Base-by-base conservation (phyloP, 2,797 vertebrate genomes). In the Orientallactaga sibirica region DNA sequence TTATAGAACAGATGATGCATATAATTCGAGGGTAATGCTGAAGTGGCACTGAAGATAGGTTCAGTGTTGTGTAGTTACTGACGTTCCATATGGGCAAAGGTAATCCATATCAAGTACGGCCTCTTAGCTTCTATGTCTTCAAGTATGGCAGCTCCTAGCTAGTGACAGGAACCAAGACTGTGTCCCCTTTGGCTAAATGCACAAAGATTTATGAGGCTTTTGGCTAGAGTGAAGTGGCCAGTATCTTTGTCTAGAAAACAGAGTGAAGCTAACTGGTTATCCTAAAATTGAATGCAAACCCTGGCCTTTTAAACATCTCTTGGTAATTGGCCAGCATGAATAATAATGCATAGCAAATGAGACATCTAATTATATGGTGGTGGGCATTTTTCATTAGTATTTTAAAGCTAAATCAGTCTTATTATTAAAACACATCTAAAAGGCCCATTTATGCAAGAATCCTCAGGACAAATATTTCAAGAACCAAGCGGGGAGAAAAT, bases 121-220 rank as follows among this genome's bases (percentile, higher is more conserved):
- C 64, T 82, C 81, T 66, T 79, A 85, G 66, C 29, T 78, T 82
- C 37, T 76, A 24, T 88, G 33, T 90, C 41, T 67, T 27, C 20
- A 78, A 76, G 67, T 11, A 48, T 64, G 64, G 4, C 62, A 25
- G 37, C 8, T 62, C 41, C 90, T 62, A 58, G 27, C 43, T 76
- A 41, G 68, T 81, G 61, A 74, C 33, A 15, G 20, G 43, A 43
- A 18, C 67, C 58, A 64, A 76, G 33, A 22, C 33, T 58, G 61
- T 18, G 58, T 68, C 80, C 52, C 4, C 15, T 52, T 7, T 37
- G 48, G 37, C 8, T 78, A 92, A 87, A 86, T 24, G 11, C 92
- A 29, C 77, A 82, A 92, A 93, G 58, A 85, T 85, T 66, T 90
- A n/a, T 88, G 61, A 95, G 66, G 71, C 20, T 88, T 43, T 87